Evolutionary conservation across 1,140 invertebrate species (phyloP).

Genomic region (Homalodisca vitripennis): DNA sequence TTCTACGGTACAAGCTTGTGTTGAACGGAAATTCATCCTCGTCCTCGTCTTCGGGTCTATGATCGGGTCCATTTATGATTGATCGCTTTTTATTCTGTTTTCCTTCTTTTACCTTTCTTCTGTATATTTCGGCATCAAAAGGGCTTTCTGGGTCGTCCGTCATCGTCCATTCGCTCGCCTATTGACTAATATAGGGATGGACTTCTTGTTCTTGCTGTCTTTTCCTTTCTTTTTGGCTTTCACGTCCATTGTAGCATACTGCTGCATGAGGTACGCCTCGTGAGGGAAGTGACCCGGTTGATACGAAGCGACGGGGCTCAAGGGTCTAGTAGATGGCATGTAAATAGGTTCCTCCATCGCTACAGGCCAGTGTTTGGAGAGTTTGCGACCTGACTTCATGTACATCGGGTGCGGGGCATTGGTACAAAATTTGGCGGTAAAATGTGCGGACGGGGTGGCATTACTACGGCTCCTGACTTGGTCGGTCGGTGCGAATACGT

Average conservation of each 20-base stretch:
- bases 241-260: slow-evolving; percentile 55
- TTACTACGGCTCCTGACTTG: slow-evolving; percentile 36
- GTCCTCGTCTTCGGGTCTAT: slow-evolving; percentile 57
- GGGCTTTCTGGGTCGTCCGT: slow-evolving; percentile 32
- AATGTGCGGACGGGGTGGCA: slow-evolving; percentile 35
- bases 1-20: slow-evolving; percentile 81
- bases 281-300: slow-evolving; percentile 62
- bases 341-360: slow-evolving; percentile 60
- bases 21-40: slow-evolving; percentile 72
- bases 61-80: slow-evolving; percentile 40
- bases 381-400: slow-evolving; percentile 46
- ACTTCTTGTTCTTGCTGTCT: slow-evolving; percentile 47
- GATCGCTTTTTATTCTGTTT: not conserved
- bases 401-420: slow-evolving; percentile 47
- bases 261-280: slow-evolving; percentile 60
- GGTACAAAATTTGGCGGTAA: slow-evolving; percentile 46
- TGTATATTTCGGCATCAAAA: slow-evolving; percentile 26
- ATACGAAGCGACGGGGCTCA: slow-evolving; percentile 60
- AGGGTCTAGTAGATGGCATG: slow-evolving; percentile 57
- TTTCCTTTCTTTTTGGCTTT: slow-evolving; percentile 45
- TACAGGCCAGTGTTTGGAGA: slow-evolving; percentile 44
- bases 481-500: slow-evolving; percentile 46
- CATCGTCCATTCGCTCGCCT: slow-evolving; percentile 40
- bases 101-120: slow-evolving; percentile 36
- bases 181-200: slow-evolving; percentile 41